Conservation (phyloP, 35 echinoderm and acorn worm genomes). For the Stichopus chloronotus region DNA sequence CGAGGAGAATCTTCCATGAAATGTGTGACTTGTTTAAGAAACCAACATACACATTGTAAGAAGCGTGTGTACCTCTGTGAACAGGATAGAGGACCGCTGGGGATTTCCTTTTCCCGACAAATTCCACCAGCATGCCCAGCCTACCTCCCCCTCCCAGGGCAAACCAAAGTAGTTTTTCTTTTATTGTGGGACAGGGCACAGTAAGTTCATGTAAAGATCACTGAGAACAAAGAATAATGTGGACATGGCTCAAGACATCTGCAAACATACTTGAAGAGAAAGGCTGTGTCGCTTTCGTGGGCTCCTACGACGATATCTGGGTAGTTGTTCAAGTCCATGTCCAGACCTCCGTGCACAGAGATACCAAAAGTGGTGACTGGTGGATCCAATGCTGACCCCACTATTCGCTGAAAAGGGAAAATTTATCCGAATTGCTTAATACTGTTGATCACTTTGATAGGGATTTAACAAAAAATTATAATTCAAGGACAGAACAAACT, state of each 20-base stretch:
- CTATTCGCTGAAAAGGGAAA: constrained; percentile 54
- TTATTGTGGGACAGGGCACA: neutral
- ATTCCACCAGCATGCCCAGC: neutral
- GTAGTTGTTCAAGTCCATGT: constrained; percentile 73
- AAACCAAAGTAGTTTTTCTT: neutral
- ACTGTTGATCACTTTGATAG: too few species aligned
- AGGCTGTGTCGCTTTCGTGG: constrained; percentile 69
- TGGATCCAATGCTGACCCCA: constrained; percentile 60
- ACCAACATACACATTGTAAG: too few species aligned
- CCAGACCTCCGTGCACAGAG: constrained; percentile 72
- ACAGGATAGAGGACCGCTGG: neutral
- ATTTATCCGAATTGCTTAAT: neutral
- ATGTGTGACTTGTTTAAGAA: too few species aligned
- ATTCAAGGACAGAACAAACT: too few species aligned
- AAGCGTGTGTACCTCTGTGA: too few species aligned
- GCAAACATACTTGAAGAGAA: constrained; percentile 69
- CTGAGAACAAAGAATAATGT: neutral
- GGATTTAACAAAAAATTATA: too few species aligned
- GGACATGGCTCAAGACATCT: neutral
- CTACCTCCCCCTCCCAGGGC: neutral
- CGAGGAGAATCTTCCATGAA: too few species aligned
- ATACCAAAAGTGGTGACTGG: constrained; percentile 72
- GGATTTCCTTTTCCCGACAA: neutral
- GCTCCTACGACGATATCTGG: constrained; percentile 80
- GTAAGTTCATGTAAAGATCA: too few species aligned